These are phyloP conservation scores for Sweltsa coloradensis DNA, from an alignment of 1,140 invertebrate genomes.

Conservation along the genomic window DNA sequence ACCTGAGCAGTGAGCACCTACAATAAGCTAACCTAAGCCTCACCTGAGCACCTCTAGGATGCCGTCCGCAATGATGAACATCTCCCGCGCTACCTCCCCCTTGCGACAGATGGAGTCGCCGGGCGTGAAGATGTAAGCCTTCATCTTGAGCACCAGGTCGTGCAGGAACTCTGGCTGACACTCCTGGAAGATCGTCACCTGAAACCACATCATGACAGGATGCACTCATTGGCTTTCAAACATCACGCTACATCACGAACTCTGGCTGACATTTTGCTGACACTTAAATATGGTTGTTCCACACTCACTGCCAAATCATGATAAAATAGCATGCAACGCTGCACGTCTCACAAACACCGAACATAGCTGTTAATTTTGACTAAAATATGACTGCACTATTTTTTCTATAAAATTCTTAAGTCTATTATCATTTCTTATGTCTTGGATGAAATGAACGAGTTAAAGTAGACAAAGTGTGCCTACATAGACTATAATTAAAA, in stretches of 20 bases:
- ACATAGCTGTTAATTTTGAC: too few species aligned
- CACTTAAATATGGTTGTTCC: conserved; percentile 4
- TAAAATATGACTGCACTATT: too few species aligned
- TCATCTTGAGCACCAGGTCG: conserved; percentile 95
- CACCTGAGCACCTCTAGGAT: conserved; percentile 84
- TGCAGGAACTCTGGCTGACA: conserved; percentile 95
- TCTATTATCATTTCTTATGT: too few species aligned
- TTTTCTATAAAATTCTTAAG: too few species aligned
- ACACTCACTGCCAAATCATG: too few species aligned
- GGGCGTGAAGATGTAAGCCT: conserved; percentile 93
- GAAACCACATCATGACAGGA: conserved; percentile 15
- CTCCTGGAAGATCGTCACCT: conserved; percentile 83
- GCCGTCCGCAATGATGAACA: conserved; percentile 97
- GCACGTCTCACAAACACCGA: too few species aligned
- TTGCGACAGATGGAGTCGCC: conserved; percentile 92
- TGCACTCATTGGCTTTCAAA: too few species aligned
- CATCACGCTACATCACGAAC: neutral
- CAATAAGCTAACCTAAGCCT: neutral
- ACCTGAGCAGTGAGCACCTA: too few species aligned
- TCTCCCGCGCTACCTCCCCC: conserved; percentile 88
- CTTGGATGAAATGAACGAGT: too few species aligned
- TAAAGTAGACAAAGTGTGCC: too few species aligned
- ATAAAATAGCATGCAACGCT: too few species aligned
- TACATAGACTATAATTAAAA: too few species aligned
- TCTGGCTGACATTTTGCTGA: neutral